Evolutionary conservation across 2,888 invertebrate genomes (phyloP).

Genomic region (Exocentrus adspersus): DNA sequence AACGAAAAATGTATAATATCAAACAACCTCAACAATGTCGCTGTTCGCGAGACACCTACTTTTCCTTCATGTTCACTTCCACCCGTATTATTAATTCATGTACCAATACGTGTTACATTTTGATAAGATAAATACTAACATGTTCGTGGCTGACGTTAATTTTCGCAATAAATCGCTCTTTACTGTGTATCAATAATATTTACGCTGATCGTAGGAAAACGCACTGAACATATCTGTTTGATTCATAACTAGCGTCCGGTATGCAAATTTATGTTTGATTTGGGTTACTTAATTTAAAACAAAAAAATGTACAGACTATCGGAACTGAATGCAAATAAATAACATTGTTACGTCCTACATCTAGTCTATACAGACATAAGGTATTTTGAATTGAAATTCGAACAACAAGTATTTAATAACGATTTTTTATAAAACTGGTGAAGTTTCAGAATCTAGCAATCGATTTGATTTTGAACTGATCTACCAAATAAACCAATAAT

Average conservation of each 20-base stretch:
- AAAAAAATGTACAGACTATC: no score
- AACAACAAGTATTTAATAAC: no score
- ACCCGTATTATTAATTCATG: constrained; percentile 24
- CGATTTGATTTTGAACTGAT: no score
- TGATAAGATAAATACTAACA: constrained; percentile 30
- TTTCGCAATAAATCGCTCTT: constrained; percentile 18
- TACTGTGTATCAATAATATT: constrained; percentile 36
- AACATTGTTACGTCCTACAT: no score
- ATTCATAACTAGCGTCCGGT: constrained; percentile 29
- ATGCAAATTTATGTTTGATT: constrained; percentile 2
- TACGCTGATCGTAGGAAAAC: constrained; percentile 31
- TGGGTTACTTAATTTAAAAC: neutral
- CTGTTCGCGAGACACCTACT: constrained; percentile 59
- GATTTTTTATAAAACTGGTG: no score
- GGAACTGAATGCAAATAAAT: no score
- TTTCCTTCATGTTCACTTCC: constrained; percentile 37
- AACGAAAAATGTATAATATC: constrained; percentile 59
- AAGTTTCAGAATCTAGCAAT: no score
- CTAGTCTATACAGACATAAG: no score
- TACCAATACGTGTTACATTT: constrained; percentile 23
- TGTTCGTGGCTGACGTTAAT: constrained; percentile 33
- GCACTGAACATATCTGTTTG: constrained; percentile 26
- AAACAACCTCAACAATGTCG: constrained; percentile 58
- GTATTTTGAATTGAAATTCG: no score
- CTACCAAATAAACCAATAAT: no score